Conservation (phyloP, 1,140 invertebrate species). For the Akabosia matsudoensis region DNA sequence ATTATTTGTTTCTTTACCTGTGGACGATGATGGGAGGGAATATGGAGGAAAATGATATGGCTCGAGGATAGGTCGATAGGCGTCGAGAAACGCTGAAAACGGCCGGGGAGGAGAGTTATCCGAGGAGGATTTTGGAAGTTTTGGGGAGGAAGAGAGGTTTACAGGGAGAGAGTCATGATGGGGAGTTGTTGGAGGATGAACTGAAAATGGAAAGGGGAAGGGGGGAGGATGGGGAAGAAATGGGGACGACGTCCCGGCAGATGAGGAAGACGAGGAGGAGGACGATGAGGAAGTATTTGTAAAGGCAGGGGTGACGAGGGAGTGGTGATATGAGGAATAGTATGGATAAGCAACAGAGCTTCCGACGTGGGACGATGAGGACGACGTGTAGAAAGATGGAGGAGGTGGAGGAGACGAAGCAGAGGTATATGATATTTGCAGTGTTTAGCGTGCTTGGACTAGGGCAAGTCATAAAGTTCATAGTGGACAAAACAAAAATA, state of each 20-base stretch:
- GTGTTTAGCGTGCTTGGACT: too few species aligned
- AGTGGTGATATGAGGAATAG: background rate
- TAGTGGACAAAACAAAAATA: background rate
- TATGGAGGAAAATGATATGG: too few species aligned
- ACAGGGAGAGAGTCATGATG: background rate
- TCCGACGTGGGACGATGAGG: too few species aligned
- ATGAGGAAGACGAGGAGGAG: conserved; percentile 18
- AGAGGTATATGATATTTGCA: too few species aligned
- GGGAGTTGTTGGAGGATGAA: background rate
- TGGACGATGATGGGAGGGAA: too few species aligned
- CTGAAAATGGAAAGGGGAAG: background rate
- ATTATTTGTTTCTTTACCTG: too few species aligned
- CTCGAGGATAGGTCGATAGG: too few species aligned
- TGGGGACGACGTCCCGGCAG: conserved; percentile 24
- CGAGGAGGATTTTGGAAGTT: conserved; percentile 19
- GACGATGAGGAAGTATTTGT: background rate
- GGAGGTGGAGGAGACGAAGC: background rate
- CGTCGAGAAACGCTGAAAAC: too few species aligned
- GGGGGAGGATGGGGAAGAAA: background rate
- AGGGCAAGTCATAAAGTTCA: conserved; percentile 4
- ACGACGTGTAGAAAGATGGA: too few species aligned
- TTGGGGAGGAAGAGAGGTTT: background rate
- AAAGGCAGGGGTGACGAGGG: background rate
- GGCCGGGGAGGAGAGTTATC: too few species aligned
- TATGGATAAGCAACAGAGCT: background rate